Evolutionary conservation across 2,797 vertebrate species (phyloP).

Genomic region (Bradypodion pumilum): DNA sequence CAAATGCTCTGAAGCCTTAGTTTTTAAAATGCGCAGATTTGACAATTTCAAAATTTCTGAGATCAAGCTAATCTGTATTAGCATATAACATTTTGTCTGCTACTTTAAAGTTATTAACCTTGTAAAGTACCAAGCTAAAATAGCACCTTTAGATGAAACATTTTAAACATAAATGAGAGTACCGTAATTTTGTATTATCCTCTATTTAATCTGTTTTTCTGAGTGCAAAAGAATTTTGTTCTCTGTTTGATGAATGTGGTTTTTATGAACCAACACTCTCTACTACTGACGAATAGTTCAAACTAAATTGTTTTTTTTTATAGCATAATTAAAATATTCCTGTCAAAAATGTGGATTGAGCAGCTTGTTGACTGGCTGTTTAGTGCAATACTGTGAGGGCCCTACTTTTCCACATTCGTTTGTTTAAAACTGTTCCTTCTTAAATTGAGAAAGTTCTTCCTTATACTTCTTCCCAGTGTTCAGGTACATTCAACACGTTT

Average conservation of each 20-base stretch:
- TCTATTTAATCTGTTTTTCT: neutral
- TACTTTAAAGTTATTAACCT: constrained; percentile 15
- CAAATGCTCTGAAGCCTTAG: constrained; percentile 30
- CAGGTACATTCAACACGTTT: neutral
- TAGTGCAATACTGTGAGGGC: neutral
- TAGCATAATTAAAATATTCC: neutral
- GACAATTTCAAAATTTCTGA: constrained; percentile 24
- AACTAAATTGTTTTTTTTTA: neutral
- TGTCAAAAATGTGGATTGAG: neutral
- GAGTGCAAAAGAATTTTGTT: neutral
- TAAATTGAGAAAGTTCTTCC: neutral
- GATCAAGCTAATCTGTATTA: neutral
- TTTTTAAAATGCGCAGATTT: constrained; percentile 11
- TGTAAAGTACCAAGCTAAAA: constrained; percentile 4
- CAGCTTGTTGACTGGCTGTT: neutral
- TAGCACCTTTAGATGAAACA: neutral
- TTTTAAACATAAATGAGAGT: neutral
- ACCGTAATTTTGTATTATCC: neutral
- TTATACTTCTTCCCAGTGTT: neutral
- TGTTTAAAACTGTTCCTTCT: neutral
- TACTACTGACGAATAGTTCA: neutral
- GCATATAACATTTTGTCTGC: neutral
- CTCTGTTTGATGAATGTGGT: neutral
- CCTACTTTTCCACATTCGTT: neutral
- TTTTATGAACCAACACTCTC: neutral